phyloP scores from a whole-genome alignment of 37 sponge, comb jelly and placozoan genomes.

The Haliclona indistincta region DNA sequence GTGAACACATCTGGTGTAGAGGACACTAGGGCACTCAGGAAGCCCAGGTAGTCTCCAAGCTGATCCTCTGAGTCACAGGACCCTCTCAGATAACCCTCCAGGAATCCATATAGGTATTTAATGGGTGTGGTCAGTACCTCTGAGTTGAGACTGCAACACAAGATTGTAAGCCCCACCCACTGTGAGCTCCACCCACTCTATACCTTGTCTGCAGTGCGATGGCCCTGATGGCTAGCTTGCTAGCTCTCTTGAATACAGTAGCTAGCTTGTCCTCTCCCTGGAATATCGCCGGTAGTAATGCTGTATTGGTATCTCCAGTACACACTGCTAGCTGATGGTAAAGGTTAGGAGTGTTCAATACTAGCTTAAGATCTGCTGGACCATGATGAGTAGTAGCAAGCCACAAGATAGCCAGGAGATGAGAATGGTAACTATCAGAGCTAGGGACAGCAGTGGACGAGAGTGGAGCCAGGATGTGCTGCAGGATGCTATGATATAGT shows the following conservation, averaged over 20 bases:
- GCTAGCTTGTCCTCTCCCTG: too few species aligned
- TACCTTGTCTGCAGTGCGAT: background rate
- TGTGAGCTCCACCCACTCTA: background rate
- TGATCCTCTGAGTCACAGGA: conserved; percentile 9
- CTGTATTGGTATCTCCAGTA: background rate
- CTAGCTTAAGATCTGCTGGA: background rate
- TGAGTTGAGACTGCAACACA: too few species aligned
- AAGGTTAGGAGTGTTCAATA: background rate
- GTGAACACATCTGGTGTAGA: too few species aligned
- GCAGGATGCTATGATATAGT: conserved; percentile 24
- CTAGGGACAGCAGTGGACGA: background rate
- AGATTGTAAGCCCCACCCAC: background rate
- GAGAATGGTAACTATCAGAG: background rate
- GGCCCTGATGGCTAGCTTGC: background rate
- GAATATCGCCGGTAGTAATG: too few species aligned
- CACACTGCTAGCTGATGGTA: background rate
- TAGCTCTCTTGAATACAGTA: background rate
- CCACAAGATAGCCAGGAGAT: background rate
- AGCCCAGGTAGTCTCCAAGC: conserved; percentile 42
- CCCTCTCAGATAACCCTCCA: conserved; percentile 20
- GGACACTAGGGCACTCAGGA: conserved; percentile 42
- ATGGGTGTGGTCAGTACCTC: conserved; percentile 24
- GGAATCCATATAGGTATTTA: conserved; percentile 30
- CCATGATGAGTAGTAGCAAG: background rate
- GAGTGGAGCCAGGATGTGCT: conserved; percentile 18